Conservation (phyloP, 1,140 invertebrate species). For the Trichogramma pretiosum region DNA sequence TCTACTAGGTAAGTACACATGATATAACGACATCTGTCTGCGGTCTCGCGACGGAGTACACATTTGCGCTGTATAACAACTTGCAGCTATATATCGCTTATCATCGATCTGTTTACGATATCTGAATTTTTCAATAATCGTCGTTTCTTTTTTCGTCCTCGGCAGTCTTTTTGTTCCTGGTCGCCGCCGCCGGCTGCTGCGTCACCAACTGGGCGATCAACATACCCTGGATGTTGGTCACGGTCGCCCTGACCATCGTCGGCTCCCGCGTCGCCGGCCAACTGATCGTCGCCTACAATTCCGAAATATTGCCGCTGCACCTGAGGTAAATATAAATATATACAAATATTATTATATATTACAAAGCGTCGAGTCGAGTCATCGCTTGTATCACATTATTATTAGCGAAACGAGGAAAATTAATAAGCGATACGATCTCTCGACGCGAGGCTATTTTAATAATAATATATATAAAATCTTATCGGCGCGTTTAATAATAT, state of each 20-base stretch:
- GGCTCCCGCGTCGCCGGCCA: slow-evolving; percentile 32
- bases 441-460: too few relatives aligned
- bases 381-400: neutral
- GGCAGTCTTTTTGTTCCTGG: slow-evolving; percentile 28
- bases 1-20: slow-evolving; percentile 33
- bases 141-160: too few relatives aligned
- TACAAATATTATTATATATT: too few relatives aligned
- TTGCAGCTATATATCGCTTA: neutral
- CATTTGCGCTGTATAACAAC: neutral
- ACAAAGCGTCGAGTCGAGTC: neutral
- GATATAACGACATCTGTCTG: too few relatives aligned
- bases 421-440: too few relatives aligned
- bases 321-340: too few relatives aligned
- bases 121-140: neutral
- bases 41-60: too few relatives aligned
- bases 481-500: too few relatives aligned
- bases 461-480: too few relatives aligned
- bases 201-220: slow-evolving; percentile 37
- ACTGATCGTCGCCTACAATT: slow-evolving; percentile 27
- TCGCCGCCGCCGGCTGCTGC: slow-evolving; percentile 33
- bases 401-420: slow-evolving; percentile 9
- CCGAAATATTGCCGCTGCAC: slow-evolving; percentile 32
- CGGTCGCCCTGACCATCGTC: slow-evolving; percentile 32
- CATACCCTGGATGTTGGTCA: slow-evolving; percentile 34
- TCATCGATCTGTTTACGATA: neutral